Evolutionary conservation across 2,888 invertebrate species (phyloP).

Genomic region (Caenorhabditis sp.): DNA sequence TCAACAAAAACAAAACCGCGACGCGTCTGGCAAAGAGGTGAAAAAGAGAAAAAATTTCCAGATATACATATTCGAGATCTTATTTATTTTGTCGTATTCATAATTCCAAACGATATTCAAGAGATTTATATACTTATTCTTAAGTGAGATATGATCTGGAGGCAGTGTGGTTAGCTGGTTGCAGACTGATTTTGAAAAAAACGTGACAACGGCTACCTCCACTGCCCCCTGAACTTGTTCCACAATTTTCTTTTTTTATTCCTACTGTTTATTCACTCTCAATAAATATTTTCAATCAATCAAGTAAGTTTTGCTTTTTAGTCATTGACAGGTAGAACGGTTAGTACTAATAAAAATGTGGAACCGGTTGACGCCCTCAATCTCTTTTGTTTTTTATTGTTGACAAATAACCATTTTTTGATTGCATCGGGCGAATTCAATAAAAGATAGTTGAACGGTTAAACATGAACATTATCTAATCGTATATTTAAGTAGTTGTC

Average conservation of each 20-base stretch:
- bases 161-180: constrained; percentile 67
- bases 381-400: not conserved
- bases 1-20: not conserved
- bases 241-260: constrained; percentile 16
- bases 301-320: not conserved
- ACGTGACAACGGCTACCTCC: constrained; percentile 57
- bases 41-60: not conserved
- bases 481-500: not conserved
- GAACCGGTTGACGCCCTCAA: not conserved
- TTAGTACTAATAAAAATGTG: not conserved
- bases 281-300: not conserved
- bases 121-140: not conserved
- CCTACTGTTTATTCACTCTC: too few species aligned
- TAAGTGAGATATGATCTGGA: constrained; percentile 27
- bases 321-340: not conserved
- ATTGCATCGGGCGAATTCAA: not conserved
- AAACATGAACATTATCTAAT: not conserved
- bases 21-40: not conserved
- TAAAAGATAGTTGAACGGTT: not conserved
- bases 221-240: constrained; percentile 53
- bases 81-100: too few species aligned
- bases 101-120: too few species aligned
- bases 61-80: not conserved
- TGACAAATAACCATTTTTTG: not conserved
- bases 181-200: constrained; percentile 16